phyloP scores from a whole-genome alignment of 1,140 invertebrate species.

The Drosophila oshimai region DNA sequence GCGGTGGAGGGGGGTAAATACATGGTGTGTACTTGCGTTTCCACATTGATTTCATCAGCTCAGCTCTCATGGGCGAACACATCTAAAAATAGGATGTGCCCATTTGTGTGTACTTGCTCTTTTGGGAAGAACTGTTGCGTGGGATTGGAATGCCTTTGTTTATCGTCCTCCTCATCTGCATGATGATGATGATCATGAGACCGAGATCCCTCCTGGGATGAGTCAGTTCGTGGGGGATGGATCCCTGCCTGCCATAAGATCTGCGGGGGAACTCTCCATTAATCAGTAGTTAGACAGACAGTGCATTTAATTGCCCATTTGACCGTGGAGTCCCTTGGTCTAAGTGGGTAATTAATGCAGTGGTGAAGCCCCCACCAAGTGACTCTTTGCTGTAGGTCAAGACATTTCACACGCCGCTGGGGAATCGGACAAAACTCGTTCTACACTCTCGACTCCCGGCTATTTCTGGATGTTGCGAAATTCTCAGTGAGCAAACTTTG shows the following conservation, averaged over 20 bases:
- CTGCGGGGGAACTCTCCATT: not conserved
- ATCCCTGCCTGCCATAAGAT: not conserved
- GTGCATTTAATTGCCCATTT: slow-evolving; percentile 51
- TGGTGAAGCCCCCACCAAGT: slow-evolving; percentile 32
- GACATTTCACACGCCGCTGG: slow-evolving; percentile 54
- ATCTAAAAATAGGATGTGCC: slow-evolving; percentile 28
- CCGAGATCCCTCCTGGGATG: slow-evolving; percentile 17
- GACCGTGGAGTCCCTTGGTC: slow-evolving; percentile 10
- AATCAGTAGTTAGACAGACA: slow-evolving; percentile 28
- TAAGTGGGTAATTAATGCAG: slow-evolving; percentile 33
- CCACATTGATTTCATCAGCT: slow-evolving; percentile 29
- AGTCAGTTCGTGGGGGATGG: slow-evolving; percentile 44
- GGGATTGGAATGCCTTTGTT: slow-evolving; percentile 67
- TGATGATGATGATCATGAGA: slow-evolving; percentile 11
- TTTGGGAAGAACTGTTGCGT: slow-evolving; percentile 42
- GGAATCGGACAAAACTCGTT: slow-evolving; percentile 13
- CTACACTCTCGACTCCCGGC: not conserved
- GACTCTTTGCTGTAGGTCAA: slow-evolving; percentile 64
- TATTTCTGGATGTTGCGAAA: slow-evolving; percentile 33
- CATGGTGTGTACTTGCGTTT: not conserved
- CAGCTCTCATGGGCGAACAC: not conserved
- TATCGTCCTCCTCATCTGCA: slow-evolving; percentile 6
- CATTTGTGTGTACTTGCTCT: slow-evolving; percentile 3
- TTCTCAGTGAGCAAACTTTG: not conserved
- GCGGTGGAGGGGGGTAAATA: not conserved